phyloP scores from a whole-genome alignment of 2,113 vertebrate genomes.

The Martes martes region DNA sequence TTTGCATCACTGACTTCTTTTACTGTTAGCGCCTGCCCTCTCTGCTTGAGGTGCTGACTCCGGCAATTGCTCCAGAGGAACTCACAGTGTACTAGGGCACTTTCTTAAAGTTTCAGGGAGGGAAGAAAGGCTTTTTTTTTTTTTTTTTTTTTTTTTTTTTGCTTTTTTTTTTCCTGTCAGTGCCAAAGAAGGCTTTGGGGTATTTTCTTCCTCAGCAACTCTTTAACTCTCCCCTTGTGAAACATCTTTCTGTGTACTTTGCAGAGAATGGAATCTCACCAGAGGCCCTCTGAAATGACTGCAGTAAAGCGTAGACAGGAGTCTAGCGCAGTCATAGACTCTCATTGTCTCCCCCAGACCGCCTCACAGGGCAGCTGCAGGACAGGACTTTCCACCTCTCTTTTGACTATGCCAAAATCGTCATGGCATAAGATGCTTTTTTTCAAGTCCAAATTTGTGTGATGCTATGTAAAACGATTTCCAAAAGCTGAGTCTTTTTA shows the following conservation, averaged over 20 bases:
- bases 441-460: background rate
- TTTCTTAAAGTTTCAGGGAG: slow-evolving; percentile 57
- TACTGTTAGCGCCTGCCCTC: slow-evolving; percentile 47
- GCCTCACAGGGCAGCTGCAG: background rate
- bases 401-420: background rate
- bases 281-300: slow-evolving; percentile 54
- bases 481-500: background rate
- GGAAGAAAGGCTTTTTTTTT: slow-evolving; percentile 18
- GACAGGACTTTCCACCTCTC: background rate
- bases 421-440: background rate
- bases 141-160: background rate
- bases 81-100: slow-evolving; percentile 33
- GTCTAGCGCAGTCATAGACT: background rate
- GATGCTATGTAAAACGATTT: background rate
- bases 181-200: slow-evolving; percentile 58
- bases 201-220: slow-evolving; percentile 67
- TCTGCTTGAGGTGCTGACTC: slow-evolving; percentile 72
- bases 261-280: slow-evolving; percentile 48
- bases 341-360: background rate
- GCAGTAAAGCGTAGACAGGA: background rate
- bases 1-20: slow-evolving; percentile 54
- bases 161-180: background rate
- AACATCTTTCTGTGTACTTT: slow-evolving; percentile 52
- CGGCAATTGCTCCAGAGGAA: slow-evolving; percentile 59
- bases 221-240: slow-evolving; percentile 66